Percentiles rank a stretch among this genome's conserved stretches.
Evolutionary conservation across 2,888 invertebrate species (phyloP).

Genomic region (Drosophila mayaguana): DNA sequence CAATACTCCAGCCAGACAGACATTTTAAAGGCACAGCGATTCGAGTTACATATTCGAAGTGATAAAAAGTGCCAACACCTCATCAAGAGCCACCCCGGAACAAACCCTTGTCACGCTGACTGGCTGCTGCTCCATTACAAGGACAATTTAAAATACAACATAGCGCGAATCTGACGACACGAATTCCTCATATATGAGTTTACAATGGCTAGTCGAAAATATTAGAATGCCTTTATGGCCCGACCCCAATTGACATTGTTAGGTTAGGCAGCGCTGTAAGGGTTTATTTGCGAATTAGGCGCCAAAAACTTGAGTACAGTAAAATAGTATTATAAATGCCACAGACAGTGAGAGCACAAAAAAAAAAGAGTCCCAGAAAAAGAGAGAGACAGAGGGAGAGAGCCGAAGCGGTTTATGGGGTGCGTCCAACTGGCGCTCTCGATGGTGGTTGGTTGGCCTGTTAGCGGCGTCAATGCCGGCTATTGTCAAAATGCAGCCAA

Average conservation of each 20-base stretch:
- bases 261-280: constrained; percentile 25
- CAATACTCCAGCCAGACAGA: constrained; percentile 54
- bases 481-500: constrained; percentile 28
- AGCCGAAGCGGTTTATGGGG: constrained; percentile 13
- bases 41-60: constrained; percentile 71
- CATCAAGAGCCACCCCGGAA: constrained; percentile 64
- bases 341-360: not conserved
- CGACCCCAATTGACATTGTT: constrained; percentile 40
- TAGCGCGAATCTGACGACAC: not conserved
- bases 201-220: constrained; percentile 11
- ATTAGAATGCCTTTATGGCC: constrained; percentile 2
- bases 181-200: not conserved
- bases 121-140: constrained; percentile 15
- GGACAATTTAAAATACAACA: constrained; percentile 19
- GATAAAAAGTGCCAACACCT: constrained; percentile 69
- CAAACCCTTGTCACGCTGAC: constrained; percentile 30
- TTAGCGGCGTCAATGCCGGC: constrained; percentile 38
- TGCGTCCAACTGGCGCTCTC: constrained; percentile 22
- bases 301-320: constrained; percentile 65
- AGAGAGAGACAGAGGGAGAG: constrained; percentile 15
- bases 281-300: constrained; percentile 42
- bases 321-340: constrained; percentile 29
- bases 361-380: not conserved
- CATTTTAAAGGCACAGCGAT: constrained; percentile 42
- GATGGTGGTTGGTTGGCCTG: constrained; percentile 47